These are phyloP conservation scores for Melanargia galathea DNA, from an alignment of 2,888 invertebrate species.

Conservation along the genomic window DNA sequence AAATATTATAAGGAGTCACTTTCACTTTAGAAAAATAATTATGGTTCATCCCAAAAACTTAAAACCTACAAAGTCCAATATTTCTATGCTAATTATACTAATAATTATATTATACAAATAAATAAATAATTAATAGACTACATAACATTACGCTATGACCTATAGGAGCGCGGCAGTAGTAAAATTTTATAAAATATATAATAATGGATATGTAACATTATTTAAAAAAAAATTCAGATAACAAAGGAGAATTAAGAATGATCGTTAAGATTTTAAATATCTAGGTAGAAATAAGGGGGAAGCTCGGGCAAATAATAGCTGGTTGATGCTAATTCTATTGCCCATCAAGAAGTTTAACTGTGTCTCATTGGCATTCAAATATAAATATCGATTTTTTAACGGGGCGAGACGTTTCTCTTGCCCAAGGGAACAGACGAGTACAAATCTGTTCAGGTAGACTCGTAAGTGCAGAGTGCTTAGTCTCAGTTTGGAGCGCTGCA, in stretches of 20 bases:
- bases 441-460: too few species aligned
- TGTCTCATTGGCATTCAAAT: slow-evolving; percentile 58
- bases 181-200: neutral
- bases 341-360: slow-evolving; percentile 67
- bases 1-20: too few species aligned
- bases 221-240: slow-evolving; percentile 8
- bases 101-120: too few species aligned
- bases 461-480: too few species aligned
- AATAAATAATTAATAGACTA: too few species aligned
- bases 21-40: too few species aligned
- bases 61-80: too few species aligned
- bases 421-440: neutral
- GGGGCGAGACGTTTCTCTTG: neutral
- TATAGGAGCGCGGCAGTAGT: too few species aligned
- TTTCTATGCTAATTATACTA: too few species aligned
- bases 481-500: too few species aligned
- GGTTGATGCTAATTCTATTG: slow-evolving; percentile 74
- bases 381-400: slow-evolving; percentile 50
- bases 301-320: slow-evolving; percentile 60
- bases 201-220: neutral
- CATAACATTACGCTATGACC: too few species aligned
- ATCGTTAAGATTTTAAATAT: slow-evolving; percentile 47
- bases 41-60: too few species aligned
- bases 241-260: slow-evolving; percentile 11
- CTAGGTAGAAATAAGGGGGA: slow-evolving; percentile 38